phyloP scores from a whole-genome alignment of 1,140 invertebrate species.

The Oppia nitens region DNA sequence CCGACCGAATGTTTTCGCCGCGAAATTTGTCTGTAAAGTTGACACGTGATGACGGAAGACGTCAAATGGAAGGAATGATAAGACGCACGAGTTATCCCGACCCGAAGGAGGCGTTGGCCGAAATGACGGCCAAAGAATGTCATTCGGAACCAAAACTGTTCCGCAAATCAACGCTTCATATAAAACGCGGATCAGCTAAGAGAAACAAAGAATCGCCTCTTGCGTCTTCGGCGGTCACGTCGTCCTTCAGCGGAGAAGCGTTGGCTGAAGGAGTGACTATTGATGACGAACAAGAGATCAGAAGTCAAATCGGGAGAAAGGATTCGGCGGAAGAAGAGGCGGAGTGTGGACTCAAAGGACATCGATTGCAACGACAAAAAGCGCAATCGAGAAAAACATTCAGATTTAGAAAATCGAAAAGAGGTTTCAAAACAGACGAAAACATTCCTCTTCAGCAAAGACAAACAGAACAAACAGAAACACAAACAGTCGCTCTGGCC shows the following conservation, averaged over 20 bases:
- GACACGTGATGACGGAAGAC: conserved; percentile 8
- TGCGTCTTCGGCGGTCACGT: conserved; percentile 10
- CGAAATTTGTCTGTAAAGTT: conserved; percentile 20
- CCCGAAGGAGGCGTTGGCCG: conserved; percentile 18
- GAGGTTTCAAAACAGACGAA: conserved; percentile 16
- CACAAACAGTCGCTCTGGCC: not conserved
- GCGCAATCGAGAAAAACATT: conserved; percentile 87
- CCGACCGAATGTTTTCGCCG: not conserved
- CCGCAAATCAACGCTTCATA: conserved; percentile 20
- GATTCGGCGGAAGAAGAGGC: not conserved
- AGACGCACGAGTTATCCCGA: conserved; percentile 27
- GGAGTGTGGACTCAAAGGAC: conserved; percentile 32
- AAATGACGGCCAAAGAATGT: not conserved
- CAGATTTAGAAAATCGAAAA: conserved; percentile 27
- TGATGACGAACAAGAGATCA: conserved; percentile 15
- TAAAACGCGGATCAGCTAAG: conserved; percentile 18
- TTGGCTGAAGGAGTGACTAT: conserved; percentile 14
- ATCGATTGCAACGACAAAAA: conserved; percentile 72
- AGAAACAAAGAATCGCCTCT: conserved; percentile 14
- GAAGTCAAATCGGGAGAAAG: not conserved
- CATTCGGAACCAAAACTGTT: conserved; percentile 20
- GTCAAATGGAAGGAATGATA: conserved; percentile 24
- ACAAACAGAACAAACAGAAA: not conserved
- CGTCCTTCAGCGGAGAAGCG: conserved; percentile 7
- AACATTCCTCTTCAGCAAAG: not conserved